phyloP scores from a whole-genome alignment of 2,797 vertebrate genomes.

The Pipistrellus nathusii region DNA sequence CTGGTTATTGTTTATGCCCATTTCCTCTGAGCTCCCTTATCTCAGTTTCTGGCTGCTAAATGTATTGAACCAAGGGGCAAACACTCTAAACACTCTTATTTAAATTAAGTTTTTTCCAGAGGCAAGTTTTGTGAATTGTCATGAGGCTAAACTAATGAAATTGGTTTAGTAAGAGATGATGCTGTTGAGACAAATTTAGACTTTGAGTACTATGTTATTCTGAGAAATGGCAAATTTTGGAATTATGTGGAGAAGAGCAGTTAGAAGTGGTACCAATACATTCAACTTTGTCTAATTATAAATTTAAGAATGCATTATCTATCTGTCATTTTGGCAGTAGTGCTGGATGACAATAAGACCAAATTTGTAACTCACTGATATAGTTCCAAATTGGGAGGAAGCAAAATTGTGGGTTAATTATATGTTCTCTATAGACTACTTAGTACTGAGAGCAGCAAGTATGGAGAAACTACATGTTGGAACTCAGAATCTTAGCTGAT shows the following conservation, averaged over 20 bases:
- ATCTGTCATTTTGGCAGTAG: not conserved
- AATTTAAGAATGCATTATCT: not conserved
- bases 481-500: slow-evolving; percentile 41
- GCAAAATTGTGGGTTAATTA: not conserved
- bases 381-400: not conserved
- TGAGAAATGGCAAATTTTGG: not conserved
- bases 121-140: not conserved
- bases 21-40: not conserved
- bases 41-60: not conserved
- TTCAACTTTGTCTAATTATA: slow-evolving; percentile 46
- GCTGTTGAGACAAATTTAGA: not conserved
- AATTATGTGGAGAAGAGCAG: not conserved
- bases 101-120: not conserved
- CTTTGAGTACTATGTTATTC: not conserved
- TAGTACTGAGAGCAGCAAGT: not conserved
- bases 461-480: not conserved
- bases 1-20: not conserved
- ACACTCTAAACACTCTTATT: not conserved
- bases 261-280: not conserved
- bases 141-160: not conserved
- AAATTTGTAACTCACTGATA: not conserved
- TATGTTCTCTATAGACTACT: not conserved
- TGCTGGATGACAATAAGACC: not conserved
- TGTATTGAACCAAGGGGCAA: not conserved
- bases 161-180: not conserved